Evolutionary conservation across 2,113 vertebrate genomes (phyloP).

Genomic region (Sinosuthora webbiana): DNA sequence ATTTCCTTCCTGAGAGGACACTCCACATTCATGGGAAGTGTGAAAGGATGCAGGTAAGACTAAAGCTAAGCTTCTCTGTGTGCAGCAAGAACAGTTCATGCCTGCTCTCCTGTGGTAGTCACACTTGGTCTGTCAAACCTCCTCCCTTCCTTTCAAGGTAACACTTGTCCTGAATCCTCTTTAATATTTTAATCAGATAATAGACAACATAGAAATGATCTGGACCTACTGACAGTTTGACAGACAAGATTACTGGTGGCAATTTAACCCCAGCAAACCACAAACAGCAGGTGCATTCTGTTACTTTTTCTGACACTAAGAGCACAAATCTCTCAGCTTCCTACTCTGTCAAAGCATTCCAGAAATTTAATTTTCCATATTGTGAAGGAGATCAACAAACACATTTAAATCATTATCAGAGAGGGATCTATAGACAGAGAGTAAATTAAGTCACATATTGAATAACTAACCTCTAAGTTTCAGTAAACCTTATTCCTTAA

Average conservation of each 20-base stretch:
- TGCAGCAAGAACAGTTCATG: background rate
- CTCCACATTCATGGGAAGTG: rapidly evolving
- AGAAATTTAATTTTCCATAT: background rate
- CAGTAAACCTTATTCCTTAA: background rate
- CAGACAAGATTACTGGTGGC: background rate
- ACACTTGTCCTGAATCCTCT: background rate
- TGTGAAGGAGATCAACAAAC: background rate
- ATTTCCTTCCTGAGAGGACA: background rate
- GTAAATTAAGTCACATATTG: background rate
- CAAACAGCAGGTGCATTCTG: background rate
- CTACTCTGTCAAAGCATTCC: background rate
- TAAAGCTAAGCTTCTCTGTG: background rate
- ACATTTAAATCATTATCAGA: background rate
- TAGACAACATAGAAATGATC: background rate
- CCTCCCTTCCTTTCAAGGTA: background rate
- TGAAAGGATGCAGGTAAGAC: background rate
- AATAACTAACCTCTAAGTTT: background rate
- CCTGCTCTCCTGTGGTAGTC: background rate
- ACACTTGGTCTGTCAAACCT: background rate
- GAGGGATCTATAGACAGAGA: background rate
- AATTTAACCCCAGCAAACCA: background rate
- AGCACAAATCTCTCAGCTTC: background rate
- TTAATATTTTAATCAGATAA: background rate
- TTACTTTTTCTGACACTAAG: background rate
- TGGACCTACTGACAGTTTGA: background rate